Evolutionary conservation across 2,888 invertebrate species (phyloP).

Genomic region (Cinara cedri): DNA sequence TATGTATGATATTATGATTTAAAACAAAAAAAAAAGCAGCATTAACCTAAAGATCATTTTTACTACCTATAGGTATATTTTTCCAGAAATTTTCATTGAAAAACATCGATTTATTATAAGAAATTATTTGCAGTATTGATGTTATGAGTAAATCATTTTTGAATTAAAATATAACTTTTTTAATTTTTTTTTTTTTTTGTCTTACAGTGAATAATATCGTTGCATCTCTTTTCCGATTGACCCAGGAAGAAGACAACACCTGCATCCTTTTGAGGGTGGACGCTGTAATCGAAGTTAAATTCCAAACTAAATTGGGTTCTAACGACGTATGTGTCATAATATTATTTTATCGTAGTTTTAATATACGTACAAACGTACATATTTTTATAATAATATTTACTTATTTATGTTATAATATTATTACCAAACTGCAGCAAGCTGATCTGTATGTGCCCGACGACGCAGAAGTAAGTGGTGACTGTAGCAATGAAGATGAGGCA

Average conservation of each 20-base stretch:
- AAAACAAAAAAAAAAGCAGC: no score
- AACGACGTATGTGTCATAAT: constrained; percentile 63
- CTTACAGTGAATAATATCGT: constrained; percentile 38
- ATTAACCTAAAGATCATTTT: no score
- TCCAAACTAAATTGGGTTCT: constrained; percentile 73
- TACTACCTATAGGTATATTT: no score
- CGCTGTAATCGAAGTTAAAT: constrained; percentile 73
- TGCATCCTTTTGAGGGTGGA: constrained; percentile 81
- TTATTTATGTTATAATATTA: no score
- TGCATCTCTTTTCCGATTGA: constrained; percentile 60
- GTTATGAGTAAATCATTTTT: no score
- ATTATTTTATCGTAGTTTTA: not conserved
- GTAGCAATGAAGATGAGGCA: constrained; percentile 76
- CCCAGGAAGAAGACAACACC: constrained; percentile 74
- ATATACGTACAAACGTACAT: not conserved
- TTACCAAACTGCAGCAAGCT: constrained; percentile 67
- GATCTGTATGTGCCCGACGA: constrained; percentile 78
- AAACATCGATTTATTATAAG: no score
- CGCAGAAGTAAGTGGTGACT: constrained; percentile 75
- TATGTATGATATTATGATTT: no score
- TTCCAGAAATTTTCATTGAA: no score
- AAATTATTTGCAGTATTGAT: no score
- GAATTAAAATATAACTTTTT: no score
- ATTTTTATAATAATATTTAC: not conserved
- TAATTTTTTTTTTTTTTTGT: not conserved